Base-by-base conservation (phyloP, 2,113 vertebrate genomes). In the Prinia subflava region DNA sequence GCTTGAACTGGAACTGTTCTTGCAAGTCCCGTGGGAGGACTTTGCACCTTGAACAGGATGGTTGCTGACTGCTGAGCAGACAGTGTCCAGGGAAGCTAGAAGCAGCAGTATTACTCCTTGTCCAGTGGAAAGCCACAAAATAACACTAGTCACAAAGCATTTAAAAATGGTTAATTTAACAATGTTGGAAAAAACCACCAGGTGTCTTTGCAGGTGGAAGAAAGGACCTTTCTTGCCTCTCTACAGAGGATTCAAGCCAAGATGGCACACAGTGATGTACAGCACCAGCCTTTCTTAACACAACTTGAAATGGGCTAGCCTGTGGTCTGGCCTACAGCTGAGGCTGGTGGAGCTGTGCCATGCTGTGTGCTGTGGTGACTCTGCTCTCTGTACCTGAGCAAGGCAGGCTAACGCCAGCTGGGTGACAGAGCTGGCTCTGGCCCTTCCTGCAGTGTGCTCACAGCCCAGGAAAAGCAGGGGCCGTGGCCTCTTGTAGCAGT, bases 81-180 rank as follows among this genome's bases (percentile, higher is more conserved):
- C 63, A 75, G 88, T 46, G 35, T 63, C 94, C 68, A 87, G 79
- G 55, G 52, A 63, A 89, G 49, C 85, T 82, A 46, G 77, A 74
- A 87, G 78, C 83, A 91, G 88, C 88, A 94, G 71, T 90, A 89
- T 93, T 96, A 89, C 27, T 94, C 50, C 46, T 79, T 79, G 37
- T 70, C 70, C 49, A 42, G 2, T 76, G 75, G 89, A 89, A 94
- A 92, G 84, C 76, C 92, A 59, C 89, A 92, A 68, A 94, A 79
- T 85, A 96, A 96, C 96, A 95, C 95, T 96, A 97, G 87, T 94
- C 95, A 92, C 87, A 90, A 94, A 95, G 82, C 87, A 81, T 95
- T 97, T 90, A 33, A 81, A 89, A 96, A 92, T 92, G 90, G 91
- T 91, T 95, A 68, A 77, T 83, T 53, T 93, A 71, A 57, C 31